phyloP scores from a whole-genome alignment of 2,113 vertebrate genomes.

The Potamarius usumacintae region DNA sequence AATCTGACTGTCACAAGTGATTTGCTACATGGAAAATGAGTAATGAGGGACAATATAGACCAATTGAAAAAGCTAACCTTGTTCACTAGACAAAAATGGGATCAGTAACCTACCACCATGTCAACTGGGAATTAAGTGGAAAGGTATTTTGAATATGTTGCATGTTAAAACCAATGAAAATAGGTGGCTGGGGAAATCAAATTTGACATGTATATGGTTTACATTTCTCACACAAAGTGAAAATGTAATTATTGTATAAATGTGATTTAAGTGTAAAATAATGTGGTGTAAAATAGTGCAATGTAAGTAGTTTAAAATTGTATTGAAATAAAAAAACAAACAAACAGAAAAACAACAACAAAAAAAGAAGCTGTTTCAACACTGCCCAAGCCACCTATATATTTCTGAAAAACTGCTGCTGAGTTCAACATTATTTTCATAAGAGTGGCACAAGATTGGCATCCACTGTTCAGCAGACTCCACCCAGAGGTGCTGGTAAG shows the following conservation, averaged over 20 bases:
- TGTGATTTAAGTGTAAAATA: not conserved
- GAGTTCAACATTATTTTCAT: not conserved
- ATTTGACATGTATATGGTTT: slow-evolving; percentile 24
- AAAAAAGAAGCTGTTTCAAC: not conserved
- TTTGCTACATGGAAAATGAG: slow-evolving; percentile 78
- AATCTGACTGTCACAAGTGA: slow-evolving; percentile 77
- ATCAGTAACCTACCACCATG: slow-evolving; percentile 62
- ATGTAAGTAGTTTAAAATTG: not conserved
- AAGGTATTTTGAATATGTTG: slow-evolving; percentile 42
- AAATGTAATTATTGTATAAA: not conserved
- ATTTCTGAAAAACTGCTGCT: not conserved
- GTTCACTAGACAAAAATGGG: slow-evolving; percentile 70
- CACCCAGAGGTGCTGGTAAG: slow-evolving; percentile 41
- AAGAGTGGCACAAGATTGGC: not conserved
- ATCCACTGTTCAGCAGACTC: slow-evolving; percentile 7
- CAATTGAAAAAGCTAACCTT: slow-evolving; percentile 74
- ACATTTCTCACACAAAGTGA: not conserved
- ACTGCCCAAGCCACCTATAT: not conserved
- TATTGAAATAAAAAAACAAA: not conserved
- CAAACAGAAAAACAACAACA: not conserved
- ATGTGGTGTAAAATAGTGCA: too few relatives aligned
- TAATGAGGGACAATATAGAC: slow-evolving; percentile 71
- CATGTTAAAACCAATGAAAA: slow-evolving; percentile 35
- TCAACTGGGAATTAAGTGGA: slow-evolving; percentile 59
- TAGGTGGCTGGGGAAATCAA: slow-evolving; percentile 14